Base-by-base conservation (phyloP, 2,113 vertebrate genomes). In the Brachyhypopomus gauderio region DNA sequence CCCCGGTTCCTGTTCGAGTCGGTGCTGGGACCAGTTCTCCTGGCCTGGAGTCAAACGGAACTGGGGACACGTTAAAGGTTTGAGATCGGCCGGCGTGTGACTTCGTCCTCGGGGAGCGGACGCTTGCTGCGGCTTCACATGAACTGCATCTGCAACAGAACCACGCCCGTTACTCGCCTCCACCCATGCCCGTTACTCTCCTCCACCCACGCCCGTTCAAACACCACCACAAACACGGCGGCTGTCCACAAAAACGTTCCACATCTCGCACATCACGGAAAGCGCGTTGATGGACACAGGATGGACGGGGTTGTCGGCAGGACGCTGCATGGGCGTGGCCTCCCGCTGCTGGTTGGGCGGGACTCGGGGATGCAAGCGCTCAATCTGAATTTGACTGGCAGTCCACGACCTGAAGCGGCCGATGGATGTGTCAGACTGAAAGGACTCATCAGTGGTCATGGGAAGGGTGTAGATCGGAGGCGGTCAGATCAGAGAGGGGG, bases 91-190 rank as follows among this genome's bases (percentile, higher is more conserved):
- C 88, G 90, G 87, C 86, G 89, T 91, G 90, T 89, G 89, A 87
- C 74, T 91, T 91, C 89, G 74, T 92, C 92, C 90, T 92, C 90
- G 91, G 88, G 93, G 84, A 88, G 5, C 56, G 87, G 92, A 91
- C 88, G 85, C 90, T 90, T 85, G 34, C 91, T 62, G 62, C 87
- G 84, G 86, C 95, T 77, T 87, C 95, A 98, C 96, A 98, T 98
- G 88, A 98, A 98, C 89, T 98, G 97, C 93, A 98, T 97, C 96
- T 98, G 92, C 25, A 86, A 75, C n/a, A 77, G 81, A 69, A 70
- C 23, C 7, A 72, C 45, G 45, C 62, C 60, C 48, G 27, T 79
- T 79, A 76, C 25, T 52, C 25, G 48, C 20, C 16, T 2, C 0
- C 3, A 16, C 45, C 6, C 5, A 41, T 5, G 41, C 9, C 41